These are phyloP conservation scores for Ormyrus rosae DNA, from an alignment of 2,888 invertebrate species.

Conservation along the genomic window DNA sequence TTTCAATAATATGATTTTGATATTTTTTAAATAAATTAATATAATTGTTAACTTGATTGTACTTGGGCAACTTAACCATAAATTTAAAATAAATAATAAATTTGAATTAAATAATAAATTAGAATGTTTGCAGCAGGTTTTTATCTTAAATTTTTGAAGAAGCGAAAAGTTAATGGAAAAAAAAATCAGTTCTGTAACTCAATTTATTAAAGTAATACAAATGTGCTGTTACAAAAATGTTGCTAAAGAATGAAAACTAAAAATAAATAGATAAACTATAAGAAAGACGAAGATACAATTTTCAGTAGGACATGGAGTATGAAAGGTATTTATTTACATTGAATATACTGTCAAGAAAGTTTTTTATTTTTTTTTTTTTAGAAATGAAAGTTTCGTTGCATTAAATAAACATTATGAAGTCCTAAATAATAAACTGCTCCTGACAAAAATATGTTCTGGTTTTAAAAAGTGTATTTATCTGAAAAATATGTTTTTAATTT, in stretches of 20 bases:
- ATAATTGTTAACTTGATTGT: too few relatives aligned
- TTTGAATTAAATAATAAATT: too few relatives aligned
- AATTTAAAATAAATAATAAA: too few relatives aligned
- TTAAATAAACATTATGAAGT: slow-evolving; percentile 52
- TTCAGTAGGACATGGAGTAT: neutral
- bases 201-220: neutral
- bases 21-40: too few relatives aligned
- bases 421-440: slow-evolving; percentile 50
- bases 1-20: too few relatives aligned
- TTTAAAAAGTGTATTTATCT: slow-evolving; percentile 53
- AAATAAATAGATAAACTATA: too few relatives aligned
- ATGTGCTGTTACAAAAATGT: neutral
- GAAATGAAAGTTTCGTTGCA: slow-evolving; percentile 54
- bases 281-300: neutral
- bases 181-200: neutral
- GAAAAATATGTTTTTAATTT: slow-evolving; percentile 56
- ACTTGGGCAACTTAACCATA: too few relatives aligned
- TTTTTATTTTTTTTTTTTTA: slow-evolving; percentile 46
- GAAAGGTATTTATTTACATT: slow-evolving; percentile 1
- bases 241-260: neutral
- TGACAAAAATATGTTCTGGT: slow-evolving; percentile 57
- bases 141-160: too few relatives aligned
- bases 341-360: slow-evolving; percentile 53
- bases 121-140: too few relatives aligned
- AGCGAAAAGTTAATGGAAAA: too few relatives aligned